Conservation (phyloP, 2,113 vertebrate genomes). For the Ceuthmochares aereus region DNA sequence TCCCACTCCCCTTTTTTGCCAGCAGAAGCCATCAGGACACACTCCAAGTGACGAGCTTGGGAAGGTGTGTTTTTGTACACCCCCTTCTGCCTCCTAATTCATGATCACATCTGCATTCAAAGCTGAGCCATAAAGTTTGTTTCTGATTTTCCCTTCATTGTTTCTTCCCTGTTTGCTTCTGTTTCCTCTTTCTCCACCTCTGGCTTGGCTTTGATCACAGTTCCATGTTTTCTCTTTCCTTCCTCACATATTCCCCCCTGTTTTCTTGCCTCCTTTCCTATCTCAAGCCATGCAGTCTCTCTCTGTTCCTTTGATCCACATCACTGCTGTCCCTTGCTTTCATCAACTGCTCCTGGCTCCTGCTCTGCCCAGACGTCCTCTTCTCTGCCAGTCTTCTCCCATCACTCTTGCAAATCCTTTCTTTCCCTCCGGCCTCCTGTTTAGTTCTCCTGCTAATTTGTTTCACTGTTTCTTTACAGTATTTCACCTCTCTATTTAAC, state of each 20-base stretch:
- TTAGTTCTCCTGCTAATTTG: neutral
- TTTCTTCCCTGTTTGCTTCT: neutral
- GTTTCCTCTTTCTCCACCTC: conserved; percentile 6
- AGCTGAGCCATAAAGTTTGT: neutral
- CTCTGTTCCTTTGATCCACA: neutral
- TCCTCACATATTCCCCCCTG: neutral
- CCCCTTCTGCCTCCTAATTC: neutral
- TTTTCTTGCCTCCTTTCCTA: conserved; percentile 8
- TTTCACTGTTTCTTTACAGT: neutral
- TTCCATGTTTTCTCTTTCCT: conserved; percentile 30
- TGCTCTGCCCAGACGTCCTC: neutral
- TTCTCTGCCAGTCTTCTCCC: neutral
- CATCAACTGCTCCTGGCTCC: neutral
- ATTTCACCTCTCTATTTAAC: neutral
- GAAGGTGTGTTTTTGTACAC: neutral
- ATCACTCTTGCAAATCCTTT: neutral
- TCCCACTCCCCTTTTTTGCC: neutral
- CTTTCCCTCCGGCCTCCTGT: neutral
- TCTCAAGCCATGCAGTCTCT: neutral
- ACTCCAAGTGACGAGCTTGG: neutral
- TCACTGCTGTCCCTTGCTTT: neutral
- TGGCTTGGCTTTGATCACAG: conserved; percentile 32
- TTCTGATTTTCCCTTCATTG: conserved; percentile 18
- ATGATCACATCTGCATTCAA: neutral
- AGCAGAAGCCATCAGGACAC: neutral